A percentile compares a stretch with the other conserved stretches of the same genome.
Conservation (phyloP, 2,113 vertebrate species). For the Budorcas taxicolor region DNA sequence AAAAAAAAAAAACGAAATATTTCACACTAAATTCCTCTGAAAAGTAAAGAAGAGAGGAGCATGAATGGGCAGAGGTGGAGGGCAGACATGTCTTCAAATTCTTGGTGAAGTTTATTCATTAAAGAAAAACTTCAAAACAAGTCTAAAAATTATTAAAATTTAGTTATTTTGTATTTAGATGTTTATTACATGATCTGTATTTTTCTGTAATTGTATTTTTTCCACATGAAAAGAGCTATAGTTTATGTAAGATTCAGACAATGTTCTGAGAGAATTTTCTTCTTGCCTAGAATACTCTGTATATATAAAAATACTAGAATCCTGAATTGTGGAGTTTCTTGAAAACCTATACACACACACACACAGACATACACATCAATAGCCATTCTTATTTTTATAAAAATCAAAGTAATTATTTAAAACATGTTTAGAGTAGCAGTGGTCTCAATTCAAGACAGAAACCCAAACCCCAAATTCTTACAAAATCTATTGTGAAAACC, state of each 20-base stretch:
- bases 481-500: background rate
- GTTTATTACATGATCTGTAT: background rate
- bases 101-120: background rate
- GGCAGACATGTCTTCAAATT: background rate
- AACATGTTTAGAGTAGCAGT: background rate
- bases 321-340: background rate
- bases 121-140: background rate
- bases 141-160: background rate
- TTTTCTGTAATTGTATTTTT: background rate
- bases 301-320: background rate
- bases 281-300: background rate
- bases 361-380: background rate
- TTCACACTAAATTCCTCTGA: background rate
- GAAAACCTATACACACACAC: background rate
- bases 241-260: background rate
- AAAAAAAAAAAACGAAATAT: background rate
- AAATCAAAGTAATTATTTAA: background rate
- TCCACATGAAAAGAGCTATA: background rate
- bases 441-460: constrained; percentile 8
- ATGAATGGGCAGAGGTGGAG: background rate
- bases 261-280: background rate
- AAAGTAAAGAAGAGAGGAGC: background rate
- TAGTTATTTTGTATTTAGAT: background rate
- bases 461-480: background rate
- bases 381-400: background rate